Base-by-base conservation (phyloP, 2,888 invertebrate genomes). In the Ophion obscuratus region DNA sequence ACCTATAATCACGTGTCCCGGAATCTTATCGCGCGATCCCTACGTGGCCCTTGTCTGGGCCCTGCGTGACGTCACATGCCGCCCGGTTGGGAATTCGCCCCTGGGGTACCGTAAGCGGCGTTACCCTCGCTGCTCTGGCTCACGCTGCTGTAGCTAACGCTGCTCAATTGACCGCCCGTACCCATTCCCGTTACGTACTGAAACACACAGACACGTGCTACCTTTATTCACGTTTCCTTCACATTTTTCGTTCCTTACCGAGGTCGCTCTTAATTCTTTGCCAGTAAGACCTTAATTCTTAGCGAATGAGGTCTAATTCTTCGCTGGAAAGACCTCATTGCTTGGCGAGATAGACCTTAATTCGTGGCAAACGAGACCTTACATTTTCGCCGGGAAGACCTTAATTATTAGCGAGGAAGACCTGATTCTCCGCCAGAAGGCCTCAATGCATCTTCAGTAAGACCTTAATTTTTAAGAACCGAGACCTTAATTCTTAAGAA, bases 81-180 rank as follows among this genome's bases (percentile, higher is more conserved):
- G 24, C 91, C 88, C 0, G 90, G 73, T 24, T 89, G 88, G 4
- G 89, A 88, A 77, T 86, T 86, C 70, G 85, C 89, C 75, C 89
- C 91, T 78, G 89, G 81, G 17, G 87, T 53, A 17, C 53, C 84
- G 78, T 90, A 92, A 27, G 88, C 88, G 53, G 4, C 17, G 9
- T 92, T 93, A 31, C 92, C 91, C 47, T 93, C 93, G 88, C 93
- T 93, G 87, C 93, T 93, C 77, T 93, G 93, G 80, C 92, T 93
- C 20, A 93, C 93, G 87, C 93, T 93, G 78, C 93, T 93, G 89
- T 93, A 93, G 83, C 93, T 93, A 31, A 93, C 93, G 86, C 92
- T 93, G 88, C 93, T 93, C 40, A 92, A 91, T 74, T 92, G 92
- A 4, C 91, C 92, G 57, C 92, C 91, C 57, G 91, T 77, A 64